These are phyloP conservation scores for Spilosoma lubricipeda DNA, from an alignment of 2,888 invertebrate species.

Conservation along the genomic window DNA sequence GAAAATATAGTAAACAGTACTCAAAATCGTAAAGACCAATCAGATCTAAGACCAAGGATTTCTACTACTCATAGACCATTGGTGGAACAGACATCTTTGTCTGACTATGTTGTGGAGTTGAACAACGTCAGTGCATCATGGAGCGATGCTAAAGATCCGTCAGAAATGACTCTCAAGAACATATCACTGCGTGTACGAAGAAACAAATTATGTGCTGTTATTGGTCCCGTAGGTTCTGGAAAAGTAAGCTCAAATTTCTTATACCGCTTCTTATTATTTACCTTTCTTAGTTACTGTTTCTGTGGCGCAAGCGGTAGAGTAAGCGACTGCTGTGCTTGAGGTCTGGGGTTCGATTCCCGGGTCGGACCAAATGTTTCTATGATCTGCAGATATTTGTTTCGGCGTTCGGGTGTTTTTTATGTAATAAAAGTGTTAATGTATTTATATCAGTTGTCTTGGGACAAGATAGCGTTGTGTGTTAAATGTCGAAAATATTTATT, in stretches of 20 bases:
- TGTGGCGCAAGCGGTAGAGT: no score
- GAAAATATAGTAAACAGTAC: constrained; percentile 56
- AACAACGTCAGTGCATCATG: constrained; percentile 73
- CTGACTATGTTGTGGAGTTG: constrained; percentile 69
- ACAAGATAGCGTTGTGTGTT: no score
- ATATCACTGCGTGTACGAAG: constrained; percentile 86
- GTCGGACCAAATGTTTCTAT: no score
- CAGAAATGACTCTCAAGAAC: constrained; percentile 81
- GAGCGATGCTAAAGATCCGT: constrained; percentile 62
- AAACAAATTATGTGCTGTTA: constrained; percentile 90
- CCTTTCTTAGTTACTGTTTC: neutral
- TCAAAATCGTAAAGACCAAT: constrained; percentile 43
- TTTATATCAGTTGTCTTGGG: no score
- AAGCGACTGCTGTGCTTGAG: no score
- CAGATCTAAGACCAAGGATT: constrained; percentile 27
- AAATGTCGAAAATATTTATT: no score
- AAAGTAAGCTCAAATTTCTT: constrained; percentile 75
- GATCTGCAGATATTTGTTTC: no score
- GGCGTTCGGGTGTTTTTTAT: no score
- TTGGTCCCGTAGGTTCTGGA: constrained; percentile 96
- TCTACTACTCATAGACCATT: constrained; percentile 15
- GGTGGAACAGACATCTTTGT: constrained; percentile 20
- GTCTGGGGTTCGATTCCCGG: no score
- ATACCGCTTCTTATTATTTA: neutral
- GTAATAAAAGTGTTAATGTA: no score